phyloP scores from a whole-genome alignment of 2,888 invertebrate species.

The Gastrophysa polygoni region DNA sequence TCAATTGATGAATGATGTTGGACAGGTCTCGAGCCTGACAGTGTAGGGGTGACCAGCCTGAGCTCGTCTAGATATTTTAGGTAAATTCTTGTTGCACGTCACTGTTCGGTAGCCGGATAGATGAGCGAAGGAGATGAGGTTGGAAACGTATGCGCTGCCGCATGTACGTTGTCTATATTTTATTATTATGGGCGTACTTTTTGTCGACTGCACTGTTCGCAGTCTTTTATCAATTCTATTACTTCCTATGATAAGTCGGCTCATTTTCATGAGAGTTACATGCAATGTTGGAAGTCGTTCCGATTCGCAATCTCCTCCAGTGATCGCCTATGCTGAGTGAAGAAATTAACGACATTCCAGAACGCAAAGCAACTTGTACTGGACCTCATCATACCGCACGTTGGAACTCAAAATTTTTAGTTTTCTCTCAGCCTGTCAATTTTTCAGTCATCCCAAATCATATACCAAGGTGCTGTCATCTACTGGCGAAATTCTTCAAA shows the following conservation, averaged over 20 bases:
- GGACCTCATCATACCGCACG: no score
- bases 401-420: no score
- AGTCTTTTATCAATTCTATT: slow-evolving; percentile 45
- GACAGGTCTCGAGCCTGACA: no score
- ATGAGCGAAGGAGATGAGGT: slow-evolving; percentile 15
- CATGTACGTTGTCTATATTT: slow-evolving; percentile 47
- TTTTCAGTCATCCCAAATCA: no score
- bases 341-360: neutral
- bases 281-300: slow-evolving; percentile 6
- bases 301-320: slow-evolving; percentile 1
- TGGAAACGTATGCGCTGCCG: slow-evolving; percentile 44
- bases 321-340: neutral
- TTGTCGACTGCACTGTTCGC: slow-evolving; percentile 42
- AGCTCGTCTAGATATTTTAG: neutral
- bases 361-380: no score
- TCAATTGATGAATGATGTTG: no score
- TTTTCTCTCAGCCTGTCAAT: no score
- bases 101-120: slow-evolving; percentile 12
- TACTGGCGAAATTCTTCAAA: no score
- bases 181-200: slow-evolving; percentile 46
- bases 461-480: no score
- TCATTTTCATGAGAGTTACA: slow-evolving; percentile 29
- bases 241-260: slow-evolving; percentile 40
- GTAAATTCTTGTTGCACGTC: slow-evolving; percentile 5
- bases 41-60: no score